Base-by-base conservation (phyloP, 2,113 vertebrate species). In the Ramphastos sulfuratus region DNA sequence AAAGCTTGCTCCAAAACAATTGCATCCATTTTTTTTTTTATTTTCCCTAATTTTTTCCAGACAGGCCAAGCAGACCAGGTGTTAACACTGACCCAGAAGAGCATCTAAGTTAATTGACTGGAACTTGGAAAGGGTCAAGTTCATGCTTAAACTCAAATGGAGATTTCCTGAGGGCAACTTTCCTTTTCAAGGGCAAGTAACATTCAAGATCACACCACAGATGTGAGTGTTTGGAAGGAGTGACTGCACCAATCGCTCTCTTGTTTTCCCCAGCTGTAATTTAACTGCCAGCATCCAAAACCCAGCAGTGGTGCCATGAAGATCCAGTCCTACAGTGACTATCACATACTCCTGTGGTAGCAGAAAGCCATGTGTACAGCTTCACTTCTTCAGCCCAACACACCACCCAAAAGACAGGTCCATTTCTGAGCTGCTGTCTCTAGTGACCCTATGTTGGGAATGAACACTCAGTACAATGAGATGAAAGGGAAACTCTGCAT, bases 291-390 rank as follows among this genome's bases (percentile, higher is more conserved):
- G 14, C 1, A 0, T 30, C 63, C 56, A 7, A 1, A 2, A 11
- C 46, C 11, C 73, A 60, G 55, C 74, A 92, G 33, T 5, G 31
- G 14, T 10, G 64, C 33, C 52, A 8, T 0, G 1, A 75, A 39
- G 48, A 64, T 50, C 30, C 39, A 59, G 39, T 4, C 42, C 66
- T 44, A 7, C 59, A 82, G 60, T 7, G 54, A 42, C 56, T 23
- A 24, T 9, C 19, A 20, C 25, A 83, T 69, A 48, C 55, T 54
- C n/a, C 25, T 42, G 4, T 2, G 4, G 48, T 4, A 42, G 69
- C 69, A 83, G 35, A 56, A 63, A 72, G 48, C 7, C 81, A 59
- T 0, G 0, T 0, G 3, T 46, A 21, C 59, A 46, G n/a, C 25
- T 71, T 31, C 54, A 84, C 25, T 58, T 55, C 55, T 77, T 58